A percentile compares a stretch with the other conserved stretches of the same genome.
Evolutionary conservation across 1,140 invertebrate genomes (phyloP).

Genomic region (Asbolus verrucosus): DNA sequence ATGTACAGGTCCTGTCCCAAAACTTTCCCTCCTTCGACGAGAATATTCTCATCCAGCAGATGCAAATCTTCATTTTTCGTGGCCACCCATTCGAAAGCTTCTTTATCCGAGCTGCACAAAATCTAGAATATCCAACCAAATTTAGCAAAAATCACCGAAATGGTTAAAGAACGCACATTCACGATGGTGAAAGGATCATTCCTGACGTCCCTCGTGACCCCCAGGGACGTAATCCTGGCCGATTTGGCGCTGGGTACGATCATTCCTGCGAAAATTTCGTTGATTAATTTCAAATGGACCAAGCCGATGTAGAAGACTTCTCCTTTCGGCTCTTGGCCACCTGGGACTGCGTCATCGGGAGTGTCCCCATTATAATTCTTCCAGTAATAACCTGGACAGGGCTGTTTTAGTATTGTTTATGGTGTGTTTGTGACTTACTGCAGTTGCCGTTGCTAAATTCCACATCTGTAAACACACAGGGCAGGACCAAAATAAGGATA

Average conservation of each 20-base stretch:
- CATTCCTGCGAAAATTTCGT: conserved; percentile 12
- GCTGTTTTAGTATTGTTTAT: neutral
- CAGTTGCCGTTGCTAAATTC: neutral
- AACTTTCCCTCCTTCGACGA: conserved; percentile 31
- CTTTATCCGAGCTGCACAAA: neutral
- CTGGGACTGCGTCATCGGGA: conserved; percentile 8
- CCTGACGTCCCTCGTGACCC: conserved; percentile 1
- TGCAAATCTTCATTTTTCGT: conserved; percentile 39
- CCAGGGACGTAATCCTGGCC: neutral
- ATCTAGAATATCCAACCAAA: conserved; percentile 15
- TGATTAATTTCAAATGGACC: conserved; percentile 18
- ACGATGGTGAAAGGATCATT: conserved; percentile 16
- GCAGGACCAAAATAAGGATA: conserved; percentile 3
- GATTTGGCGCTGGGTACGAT: neutral
- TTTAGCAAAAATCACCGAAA: neutral
- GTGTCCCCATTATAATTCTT: conserved; percentile 11
- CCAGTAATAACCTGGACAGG: conserved; percentile 39
- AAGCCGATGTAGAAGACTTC: conserved; percentile 16
- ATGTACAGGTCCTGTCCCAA: conserved; percentile 30
- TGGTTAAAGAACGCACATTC: neutral
- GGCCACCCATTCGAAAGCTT: conserved; percentile 12
- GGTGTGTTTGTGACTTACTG: conserved; percentile 4
- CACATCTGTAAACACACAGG: neutral
- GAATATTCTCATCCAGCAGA: neutral
- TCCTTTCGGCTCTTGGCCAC: neutral